phyloP scores from a whole-genome alignment of 2,113 vertebrate species.

The Gavialis gangeticus region DNA sequence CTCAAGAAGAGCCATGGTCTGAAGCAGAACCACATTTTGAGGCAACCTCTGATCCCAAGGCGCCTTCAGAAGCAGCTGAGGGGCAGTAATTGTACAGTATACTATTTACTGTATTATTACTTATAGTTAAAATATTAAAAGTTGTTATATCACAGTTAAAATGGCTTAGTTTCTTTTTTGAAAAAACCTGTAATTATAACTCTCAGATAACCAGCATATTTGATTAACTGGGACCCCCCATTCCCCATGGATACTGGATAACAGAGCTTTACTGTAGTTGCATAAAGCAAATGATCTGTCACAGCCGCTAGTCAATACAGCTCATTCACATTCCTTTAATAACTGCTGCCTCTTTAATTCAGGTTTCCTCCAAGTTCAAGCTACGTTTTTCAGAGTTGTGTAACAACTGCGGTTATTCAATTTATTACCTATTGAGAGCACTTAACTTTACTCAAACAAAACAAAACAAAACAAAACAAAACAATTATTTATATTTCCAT shows the following conservation, averaged over 20 bases:
- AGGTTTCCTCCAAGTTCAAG: constrained; percentile 32
- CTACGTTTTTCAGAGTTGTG: not conserved
- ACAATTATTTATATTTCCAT: not conserved
- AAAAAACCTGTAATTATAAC: too few relatives aligned
- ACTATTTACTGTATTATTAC: too few relatives aligned
- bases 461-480: not conserved
- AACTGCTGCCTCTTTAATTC: constrained; percentile 6
- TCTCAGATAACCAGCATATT: too few relatives aligned
- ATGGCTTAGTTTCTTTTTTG: too few relatives aligned
- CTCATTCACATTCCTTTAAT: not conserved
- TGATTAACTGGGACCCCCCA: not conserved
- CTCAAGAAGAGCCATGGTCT: too few relatives aligned
- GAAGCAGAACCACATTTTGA: too few relatives aligned
- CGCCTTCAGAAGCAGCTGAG: too few relatives aligned
- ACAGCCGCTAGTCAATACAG: not conserved
- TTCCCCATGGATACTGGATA: not conserved
- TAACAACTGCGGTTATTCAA: constrained; percentile 29
- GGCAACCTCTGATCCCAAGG: too few relatives aligned
- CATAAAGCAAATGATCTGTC: constrained; percentile 20
- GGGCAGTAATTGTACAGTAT: too few relatives aligned
- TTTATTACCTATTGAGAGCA: not conserved
- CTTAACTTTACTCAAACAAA: constrained; percentile 11
- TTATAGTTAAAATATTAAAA: too few relatives aligned
- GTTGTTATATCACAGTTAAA: too few relatives aligned
- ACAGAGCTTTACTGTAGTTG: not conserved